Conservation (phyloP, 2,797 vertebrate genomes). For the Gouania willdenowi region DNA sequence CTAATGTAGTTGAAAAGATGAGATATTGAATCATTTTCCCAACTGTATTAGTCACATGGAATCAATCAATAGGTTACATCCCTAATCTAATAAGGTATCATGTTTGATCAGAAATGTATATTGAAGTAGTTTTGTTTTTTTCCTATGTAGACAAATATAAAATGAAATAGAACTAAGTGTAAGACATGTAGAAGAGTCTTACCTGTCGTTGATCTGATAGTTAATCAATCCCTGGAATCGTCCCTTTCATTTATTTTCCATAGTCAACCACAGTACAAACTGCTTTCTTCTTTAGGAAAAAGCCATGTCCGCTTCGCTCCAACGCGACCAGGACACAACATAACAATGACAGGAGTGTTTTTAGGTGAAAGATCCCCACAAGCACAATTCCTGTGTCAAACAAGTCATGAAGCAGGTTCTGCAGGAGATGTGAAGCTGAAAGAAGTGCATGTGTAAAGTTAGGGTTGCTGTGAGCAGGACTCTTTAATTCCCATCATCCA, state of each 20-base stretch:
- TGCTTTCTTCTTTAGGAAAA: slow-evolving; percentile 53
- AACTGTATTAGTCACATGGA: no score
- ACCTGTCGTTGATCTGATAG: slow-evolving; percentile 76
- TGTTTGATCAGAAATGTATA: no score
- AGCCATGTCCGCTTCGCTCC: slow-evolving; percentile 64
- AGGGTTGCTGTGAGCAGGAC: slow-evolving; percentile 50
- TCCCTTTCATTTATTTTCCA: slow-evolving; percentile 77
- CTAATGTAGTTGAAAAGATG: no score
- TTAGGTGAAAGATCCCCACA: slow-evolving; percentile 22
- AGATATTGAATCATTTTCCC: no score
- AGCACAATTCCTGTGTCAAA: slow-evolving; percentile 39
- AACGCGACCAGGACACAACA: slow-evolving; percentile 35
- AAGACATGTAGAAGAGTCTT: no score
- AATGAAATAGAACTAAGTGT: no score
- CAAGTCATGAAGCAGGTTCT: slow-evolving; percentile 15
- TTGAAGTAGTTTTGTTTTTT: no score
- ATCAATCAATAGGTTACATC: no score
- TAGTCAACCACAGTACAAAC: slow-evolving; percentile 63
- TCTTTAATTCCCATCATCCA: slow-evolving; percentile 55
- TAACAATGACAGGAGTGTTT: slow-evolving; percentile 18
- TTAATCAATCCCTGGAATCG: slow-evolving; percentile 71
- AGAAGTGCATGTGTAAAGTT: slow-evolving; percentile 75
- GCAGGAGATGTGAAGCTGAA: slow-evolving; percentile 30
- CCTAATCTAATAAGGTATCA: no score
- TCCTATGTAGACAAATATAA: no score